phyloP scores from a whole-genome alignment of 1,140 invertebrate species.

The Acromyrmex echinatior region DNA sequence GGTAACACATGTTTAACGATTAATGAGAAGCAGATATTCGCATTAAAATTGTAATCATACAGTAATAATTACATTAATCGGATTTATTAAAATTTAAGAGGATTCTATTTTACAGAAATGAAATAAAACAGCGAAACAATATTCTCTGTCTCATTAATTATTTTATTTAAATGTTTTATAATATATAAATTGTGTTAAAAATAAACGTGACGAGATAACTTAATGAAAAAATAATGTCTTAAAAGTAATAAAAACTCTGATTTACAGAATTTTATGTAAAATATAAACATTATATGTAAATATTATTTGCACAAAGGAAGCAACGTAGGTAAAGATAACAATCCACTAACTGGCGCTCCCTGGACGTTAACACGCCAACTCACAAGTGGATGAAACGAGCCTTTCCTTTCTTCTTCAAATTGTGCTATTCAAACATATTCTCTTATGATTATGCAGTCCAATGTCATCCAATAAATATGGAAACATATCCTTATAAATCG shows the following conservation, averaged over 20 bases:
- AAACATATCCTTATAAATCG: not conserved
- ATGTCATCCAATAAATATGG: not conserved
- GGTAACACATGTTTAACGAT: conserved; percentile 36
- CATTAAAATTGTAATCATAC: not conserved
- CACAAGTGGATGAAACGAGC: not conserved
- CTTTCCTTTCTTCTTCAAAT: conserved; percentile 35
- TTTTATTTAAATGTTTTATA: not conserved
- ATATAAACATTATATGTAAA: not conserved
- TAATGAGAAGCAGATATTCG: not conserved
- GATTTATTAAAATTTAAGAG: not conserved
- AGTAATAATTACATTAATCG: not conserved
- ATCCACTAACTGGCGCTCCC: conserved; percentile 47
- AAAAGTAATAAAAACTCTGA: not conserved
- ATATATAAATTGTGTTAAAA: not conserved
- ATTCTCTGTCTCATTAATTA: not conserved
- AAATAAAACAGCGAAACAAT: not conserved
- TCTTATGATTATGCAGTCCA: not conserved
- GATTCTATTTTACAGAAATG: not conserved
- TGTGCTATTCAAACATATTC: not conserved
- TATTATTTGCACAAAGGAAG: not conserved
- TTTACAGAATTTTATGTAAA: not conserved
- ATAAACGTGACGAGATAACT: not conserved
- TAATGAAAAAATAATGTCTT: not conserved
- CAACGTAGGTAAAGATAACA: conserved; percentile 2
- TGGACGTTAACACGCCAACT: conserved; percentile 20